Conservation (phyloP, 2,113 vertebrate species). For the Alces alces region DNA sequence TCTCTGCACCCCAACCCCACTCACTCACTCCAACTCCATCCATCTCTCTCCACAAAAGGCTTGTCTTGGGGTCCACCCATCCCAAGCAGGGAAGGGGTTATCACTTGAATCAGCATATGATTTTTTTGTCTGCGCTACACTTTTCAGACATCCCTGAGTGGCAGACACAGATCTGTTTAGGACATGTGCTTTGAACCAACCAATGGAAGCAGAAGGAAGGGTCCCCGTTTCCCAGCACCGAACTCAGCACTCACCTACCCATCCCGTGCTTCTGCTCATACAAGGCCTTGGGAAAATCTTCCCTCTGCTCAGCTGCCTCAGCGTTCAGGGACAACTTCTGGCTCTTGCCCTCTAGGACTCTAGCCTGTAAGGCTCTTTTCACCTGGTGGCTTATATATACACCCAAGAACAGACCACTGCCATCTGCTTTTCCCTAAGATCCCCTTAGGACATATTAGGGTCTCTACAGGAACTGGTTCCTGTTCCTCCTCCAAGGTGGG, state of each 20-base stretch:
- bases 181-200: not conserved
- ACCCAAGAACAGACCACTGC: not conserved
- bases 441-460: not conserved
- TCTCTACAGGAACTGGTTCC: not conserved
- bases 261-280: fast-evolving
- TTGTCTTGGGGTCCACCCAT: not conserved
- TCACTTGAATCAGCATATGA: no score
- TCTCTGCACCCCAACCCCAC: not conserved
- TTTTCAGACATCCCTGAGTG: not conserved
- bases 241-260: fast-evolving
- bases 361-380: not conserved
- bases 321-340: not conserved
- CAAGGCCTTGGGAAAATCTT: not conserved
- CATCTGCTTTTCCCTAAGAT: not conserved
- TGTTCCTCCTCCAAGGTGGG: not conserved
- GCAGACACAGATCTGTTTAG: not conserved
- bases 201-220: not conserved
- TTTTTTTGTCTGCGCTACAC: not conserved
- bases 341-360: not conserved
- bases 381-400: not conserved
- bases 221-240: fast-evolving
- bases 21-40: not conserved
- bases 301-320: not conserved
- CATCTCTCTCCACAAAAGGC: not conserved
- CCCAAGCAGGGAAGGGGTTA: not conserved